Evolutionary conservation across 2,113 vertebrate genomes (phyloP).

Genomic region (Castor canadensis): DNA sequence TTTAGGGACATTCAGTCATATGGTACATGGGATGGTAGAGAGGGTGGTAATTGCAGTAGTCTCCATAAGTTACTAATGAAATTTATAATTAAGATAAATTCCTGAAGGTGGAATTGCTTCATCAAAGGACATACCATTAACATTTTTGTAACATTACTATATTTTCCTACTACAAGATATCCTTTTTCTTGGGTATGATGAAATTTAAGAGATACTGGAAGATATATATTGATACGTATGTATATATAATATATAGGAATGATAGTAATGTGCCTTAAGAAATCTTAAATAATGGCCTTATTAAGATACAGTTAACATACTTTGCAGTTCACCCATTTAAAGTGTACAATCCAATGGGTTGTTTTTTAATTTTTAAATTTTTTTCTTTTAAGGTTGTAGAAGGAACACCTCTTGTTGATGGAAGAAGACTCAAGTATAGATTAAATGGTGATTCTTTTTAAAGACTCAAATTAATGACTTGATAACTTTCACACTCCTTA

Average conservation of each 20-base stretch:
- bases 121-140: not conserved
- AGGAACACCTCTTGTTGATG: constrained; percentile 89
- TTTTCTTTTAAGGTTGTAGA: constrained; percentile 85
- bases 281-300: too few species aligned
- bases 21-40: not conserved
- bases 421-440: constrained; percentile 91
- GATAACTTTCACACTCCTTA: not conserved
- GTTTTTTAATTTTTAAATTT: constrained; percentile 18
- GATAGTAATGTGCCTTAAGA: not conserved
- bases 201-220: not conserved
- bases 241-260: not conserved
- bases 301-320: too few species aligned
- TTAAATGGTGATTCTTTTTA: constrained; percentile 90
- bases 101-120: not conserved
- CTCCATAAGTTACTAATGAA: not conserved
- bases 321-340: too few species aligned
- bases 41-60: not conserved
- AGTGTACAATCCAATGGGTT: too few species aligned
- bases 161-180: not conserved
- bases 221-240: accelerated
- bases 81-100: not conserved
- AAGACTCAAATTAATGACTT: not conserved
- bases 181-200: not conserved
- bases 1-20: not conserved
- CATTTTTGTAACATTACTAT: not conserved